Conservation (phyloP, 1,140 invertebrate genomes). For the Neodiprion virginianus region DNA sequence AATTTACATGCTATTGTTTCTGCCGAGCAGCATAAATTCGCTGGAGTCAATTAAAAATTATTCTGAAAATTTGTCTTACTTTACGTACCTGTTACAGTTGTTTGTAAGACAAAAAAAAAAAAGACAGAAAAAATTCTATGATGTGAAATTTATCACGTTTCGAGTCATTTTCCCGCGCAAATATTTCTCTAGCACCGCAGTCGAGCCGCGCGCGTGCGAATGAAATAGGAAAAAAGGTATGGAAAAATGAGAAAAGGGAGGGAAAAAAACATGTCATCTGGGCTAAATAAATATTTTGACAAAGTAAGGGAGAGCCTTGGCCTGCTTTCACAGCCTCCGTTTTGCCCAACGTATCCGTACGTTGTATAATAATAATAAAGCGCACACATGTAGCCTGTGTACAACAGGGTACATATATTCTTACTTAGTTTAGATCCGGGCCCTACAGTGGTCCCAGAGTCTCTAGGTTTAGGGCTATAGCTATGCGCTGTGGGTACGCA, state of each 20-base stretch:
- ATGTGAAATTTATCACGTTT: too few species aligned
- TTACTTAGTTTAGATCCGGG: not conserved
- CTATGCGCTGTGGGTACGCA: slow-evolving; percentile 42
- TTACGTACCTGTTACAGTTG: too few species aligned
- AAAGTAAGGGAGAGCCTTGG: slow-evolving; percentile 33
- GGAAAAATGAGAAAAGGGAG: slow-evolving; percentile 23
- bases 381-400: slow-evolving; percentile 7
- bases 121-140: too few species aligned
- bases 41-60: too few species aligned
- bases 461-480: not conserved
- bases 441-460: not conserved
- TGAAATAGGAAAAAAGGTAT: slow-evolving; percentile 7
- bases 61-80: too few species aligned
- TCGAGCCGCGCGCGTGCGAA: not conserved
- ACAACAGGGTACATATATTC: not conserved
- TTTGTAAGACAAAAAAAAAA: too few species aligned
- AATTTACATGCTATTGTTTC: too few species aligned
- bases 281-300: slow-evolving; percentile 54
- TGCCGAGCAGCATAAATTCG: too few species aligned
- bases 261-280: slow-evolving; percentile 29
- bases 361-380: not conserved
- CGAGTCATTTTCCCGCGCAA: not conserved
- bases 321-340: not conserved
- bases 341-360: not conserved
- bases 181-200: not conserved